These are phyloP conservation scores for Pteromalus puparum DNA, from an alignment of 1,140 invertebrate species.

Conservation along the genomic window DNA sequence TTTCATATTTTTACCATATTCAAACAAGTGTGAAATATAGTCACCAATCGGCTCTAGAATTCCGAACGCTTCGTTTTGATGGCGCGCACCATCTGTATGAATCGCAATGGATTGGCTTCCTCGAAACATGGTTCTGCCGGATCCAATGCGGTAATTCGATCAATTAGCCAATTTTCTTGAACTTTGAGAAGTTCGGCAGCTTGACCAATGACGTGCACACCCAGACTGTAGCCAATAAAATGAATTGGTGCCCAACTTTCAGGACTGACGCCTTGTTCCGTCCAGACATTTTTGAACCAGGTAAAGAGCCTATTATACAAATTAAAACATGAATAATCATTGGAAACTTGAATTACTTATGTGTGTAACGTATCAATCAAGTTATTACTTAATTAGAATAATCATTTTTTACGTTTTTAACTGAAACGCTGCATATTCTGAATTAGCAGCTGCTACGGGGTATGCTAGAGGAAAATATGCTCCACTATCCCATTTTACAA, in stretches of 20 bases:
- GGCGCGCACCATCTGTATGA: constrained; percentile 73
- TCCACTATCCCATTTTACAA: constrained; percentile 15
- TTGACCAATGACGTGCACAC: constrained; percentile 35
- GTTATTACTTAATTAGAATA: too few species aligned
- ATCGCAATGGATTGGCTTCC: constrained; percentile 75
- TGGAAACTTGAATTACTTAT: too few species aligned
- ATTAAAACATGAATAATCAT: too few species aligned
- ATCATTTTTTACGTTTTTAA: constrained; percentile 7
- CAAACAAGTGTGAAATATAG: too few species aligned
- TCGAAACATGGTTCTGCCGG: constrained; percentile 81
- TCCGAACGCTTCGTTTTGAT: neutral
- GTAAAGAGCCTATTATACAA: too few species aligned
- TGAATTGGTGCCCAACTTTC: neutral
- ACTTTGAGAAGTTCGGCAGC: constrained; percentile 2
- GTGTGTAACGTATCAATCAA: too few species aligned
- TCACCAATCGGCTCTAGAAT: constrained; percentile 13
- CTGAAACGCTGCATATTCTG: constrained; percentile 16
- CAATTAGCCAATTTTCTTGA: constrained; percentile 38
- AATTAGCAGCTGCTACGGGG: constrained; percentile 25
- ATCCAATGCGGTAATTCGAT: constrained; percentile 77
- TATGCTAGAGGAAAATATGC: neutral
- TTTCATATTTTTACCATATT: too few species aligned
- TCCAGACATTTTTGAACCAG: too few species aligned
- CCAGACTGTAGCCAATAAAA: constrained; percentile 30
- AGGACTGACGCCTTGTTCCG: neutral